A percentile compares a stretch with the other conserved stretches of the same genome.
Evolutionary conservation across 30 jellyfish, hydroid and myxozoan genomes (phyloP).

Genomic region (Chrysaora quinquecirrha): DNA sequence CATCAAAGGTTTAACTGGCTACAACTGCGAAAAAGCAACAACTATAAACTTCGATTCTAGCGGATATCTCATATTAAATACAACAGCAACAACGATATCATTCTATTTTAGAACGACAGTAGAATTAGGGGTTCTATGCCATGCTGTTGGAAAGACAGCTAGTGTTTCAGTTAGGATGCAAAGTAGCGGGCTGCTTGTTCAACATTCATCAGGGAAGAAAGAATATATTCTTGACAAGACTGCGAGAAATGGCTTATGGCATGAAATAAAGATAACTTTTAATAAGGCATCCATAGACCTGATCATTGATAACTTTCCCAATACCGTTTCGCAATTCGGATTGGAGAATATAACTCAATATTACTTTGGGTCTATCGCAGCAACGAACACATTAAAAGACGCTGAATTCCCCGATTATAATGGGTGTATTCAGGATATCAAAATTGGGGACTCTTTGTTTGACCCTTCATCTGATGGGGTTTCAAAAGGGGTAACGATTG

Average conservation of each 20-base stretch:
- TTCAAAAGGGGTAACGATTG: slow-evolving; percentile 34
- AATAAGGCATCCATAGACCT: not conserved
- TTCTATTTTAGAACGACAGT: slow-evolving; percentile 47
- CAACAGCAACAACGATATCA: not conserved
- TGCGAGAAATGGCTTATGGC: slow-evolving; percentile 55
- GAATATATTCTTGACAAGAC: not conserved
- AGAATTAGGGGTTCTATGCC: slow-evolving; percentile 44
- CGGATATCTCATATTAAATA: slow-evolving; percentile 28
- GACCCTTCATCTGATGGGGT: slow-evolving; percentile 34
- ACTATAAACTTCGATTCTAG: slow-evolving; percentile 52
- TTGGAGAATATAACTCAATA: not conserved
- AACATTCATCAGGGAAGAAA: not conserved
- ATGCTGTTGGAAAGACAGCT: not conserved
- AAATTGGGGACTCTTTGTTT: not conserved
- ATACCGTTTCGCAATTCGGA: not conserved
- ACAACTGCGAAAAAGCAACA: slow-evolving; percentile 51
- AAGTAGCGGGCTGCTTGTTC: slow-evolving; percentile 12
- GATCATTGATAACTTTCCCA: not conserved
- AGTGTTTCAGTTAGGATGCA: slow-evolving; percentile 20
- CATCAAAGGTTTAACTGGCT: slow-evolving; percentile 50
- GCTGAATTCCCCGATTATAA: slow-evolving; percentile 19
- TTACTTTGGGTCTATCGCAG: slow-evolving; percentile 2
- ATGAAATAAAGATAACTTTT: not conserved
- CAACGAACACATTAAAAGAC: not conserved
- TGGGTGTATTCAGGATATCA: slow-evolving; percentile 67